A percentile compares a stretch with the other conserved stretches of the same genome.
Evolutionary conservation across 1,140 invertebrate species (phyloP).

Genomic region (Lerema accius): DNA sequence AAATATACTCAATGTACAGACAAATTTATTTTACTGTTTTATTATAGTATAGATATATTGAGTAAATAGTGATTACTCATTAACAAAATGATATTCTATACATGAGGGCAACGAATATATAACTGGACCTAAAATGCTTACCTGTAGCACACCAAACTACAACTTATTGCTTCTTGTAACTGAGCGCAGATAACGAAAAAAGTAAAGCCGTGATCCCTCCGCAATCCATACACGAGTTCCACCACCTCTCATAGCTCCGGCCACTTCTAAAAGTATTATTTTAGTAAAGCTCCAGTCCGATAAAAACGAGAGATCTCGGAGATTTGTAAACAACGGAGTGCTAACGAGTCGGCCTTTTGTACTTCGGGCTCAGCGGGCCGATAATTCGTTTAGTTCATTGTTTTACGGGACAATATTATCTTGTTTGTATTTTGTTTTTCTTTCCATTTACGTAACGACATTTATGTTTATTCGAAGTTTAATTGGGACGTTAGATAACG

Average conservation of each 20-base stretch:
- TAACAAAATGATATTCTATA: too few species aligned
- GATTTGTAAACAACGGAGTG: conserved; percentile 11
- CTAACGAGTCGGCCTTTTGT: conserved; percentile 12
- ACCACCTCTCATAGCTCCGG: neutral
- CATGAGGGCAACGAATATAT: too few species aligned
- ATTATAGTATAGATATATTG: too few species aligned
- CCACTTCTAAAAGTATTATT: neutral
- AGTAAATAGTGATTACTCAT: too few species aligned
- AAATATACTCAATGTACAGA: too few species aligned
- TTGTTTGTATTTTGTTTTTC: conserved; percentile 4
- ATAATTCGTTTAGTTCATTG: conserved; percentile 18
- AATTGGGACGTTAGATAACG: neutral
- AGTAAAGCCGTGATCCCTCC: neutral
- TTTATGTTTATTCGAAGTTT: neutral
- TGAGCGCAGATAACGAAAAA: neutral
- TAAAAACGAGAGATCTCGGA: neutral
- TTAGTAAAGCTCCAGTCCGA: neutral
- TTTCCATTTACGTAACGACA: neutral
- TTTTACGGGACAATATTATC: conserved; percentile 8
- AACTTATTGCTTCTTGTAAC: too few species aligned
- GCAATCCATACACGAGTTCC: neutral
- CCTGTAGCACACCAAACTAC: too few species aligned
- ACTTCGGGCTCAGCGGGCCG: neutral
- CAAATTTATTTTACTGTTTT: too few species aligned
- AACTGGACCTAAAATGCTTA: too few species aligned